phyloP scores from a whole-genome alignment of 2,888 invertebrate species.

The Phengaris arion region DNA sequence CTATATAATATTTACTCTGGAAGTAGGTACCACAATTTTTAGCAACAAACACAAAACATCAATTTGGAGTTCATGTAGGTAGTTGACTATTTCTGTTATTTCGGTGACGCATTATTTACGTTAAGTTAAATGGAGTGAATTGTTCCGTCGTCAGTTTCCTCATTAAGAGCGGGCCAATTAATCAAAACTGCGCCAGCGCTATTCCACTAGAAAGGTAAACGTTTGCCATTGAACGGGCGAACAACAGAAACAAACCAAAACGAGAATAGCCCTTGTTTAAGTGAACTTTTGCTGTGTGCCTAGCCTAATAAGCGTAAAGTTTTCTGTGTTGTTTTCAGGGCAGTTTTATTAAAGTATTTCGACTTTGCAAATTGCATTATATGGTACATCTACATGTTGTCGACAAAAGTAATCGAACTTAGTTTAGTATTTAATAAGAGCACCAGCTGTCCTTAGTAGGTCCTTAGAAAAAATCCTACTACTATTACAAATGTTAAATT shows the following conservation, averaged over 20 bases:
- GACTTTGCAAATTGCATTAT: no score
- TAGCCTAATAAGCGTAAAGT: slow-evolving; percentile 11
- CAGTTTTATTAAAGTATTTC: not conserved
- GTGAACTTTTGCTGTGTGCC: not conserved
- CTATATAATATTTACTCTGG: no score
- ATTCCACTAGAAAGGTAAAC: slow-evolving; percentile 64
- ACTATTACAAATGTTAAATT: no score
- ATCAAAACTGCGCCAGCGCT: slow-evolving; percentile 49
- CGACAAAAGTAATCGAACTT: no score
- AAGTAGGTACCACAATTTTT: not conserved
- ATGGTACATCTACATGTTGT: no score
- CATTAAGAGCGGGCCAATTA: slow-evolving; percentile 74
- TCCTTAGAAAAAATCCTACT: no score
- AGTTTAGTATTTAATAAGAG: no score
- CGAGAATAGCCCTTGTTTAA: not conserved
- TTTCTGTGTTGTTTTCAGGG: not conserved
- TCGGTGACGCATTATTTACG: slow-evolving; percentile 61
- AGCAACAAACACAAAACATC: not conserved
- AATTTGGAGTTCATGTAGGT: not conserved
- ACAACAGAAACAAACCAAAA: slow-evolving; percentile 14
- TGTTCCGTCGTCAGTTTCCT: slow-evolving; percentile 77
- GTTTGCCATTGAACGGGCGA: slow-evolving; percentile 34
- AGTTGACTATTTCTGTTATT: not conserved
- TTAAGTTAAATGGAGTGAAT: slow-evolving; percentile 66
- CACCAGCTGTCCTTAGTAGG: no score